A percentile compares a stretch with the other conserved stretches of the same genome.
These are phyloP conservation scores for Sycophila sp. DNA, from an alignment of 1,140 invertebrate genomes.

Conservation along the genomic window DNA sequence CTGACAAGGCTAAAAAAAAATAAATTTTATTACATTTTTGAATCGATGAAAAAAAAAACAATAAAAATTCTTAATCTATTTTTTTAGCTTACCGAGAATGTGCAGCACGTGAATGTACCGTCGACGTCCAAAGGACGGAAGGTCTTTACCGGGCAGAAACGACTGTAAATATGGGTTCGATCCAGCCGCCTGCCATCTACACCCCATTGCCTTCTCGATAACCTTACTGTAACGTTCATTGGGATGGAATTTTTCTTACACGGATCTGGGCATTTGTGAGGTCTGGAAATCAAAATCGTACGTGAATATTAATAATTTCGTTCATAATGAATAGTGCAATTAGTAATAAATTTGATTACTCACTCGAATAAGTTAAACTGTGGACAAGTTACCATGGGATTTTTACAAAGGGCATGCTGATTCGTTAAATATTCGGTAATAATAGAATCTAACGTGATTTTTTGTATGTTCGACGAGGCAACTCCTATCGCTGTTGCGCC, in stretches of 20 bases:
- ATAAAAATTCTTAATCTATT: conserved; percentile 28
- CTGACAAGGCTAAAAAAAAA: conserved; percentile 74
- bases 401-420: conserved; percentile 93
- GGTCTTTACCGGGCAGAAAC: conserved; percentile 88
- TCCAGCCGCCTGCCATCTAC: conserved; percentile 72
- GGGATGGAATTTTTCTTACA: conserved; percentile 77
- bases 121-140: conserved; percentile 81
- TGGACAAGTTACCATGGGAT: conserved; percentile 90
- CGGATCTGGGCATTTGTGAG: conserved; percentile 93
- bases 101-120: conserved; percentile 84
- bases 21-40: no score
- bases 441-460: conserved; percentile 87
- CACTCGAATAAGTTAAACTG: conserved; percentile 88
- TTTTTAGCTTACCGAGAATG: conserved; percentile 72
- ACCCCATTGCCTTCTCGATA: conserved; percentile 68
- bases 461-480: conserved; percentile 56
- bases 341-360: conserved; percentile 54
- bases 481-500: conserved; percentile 51
- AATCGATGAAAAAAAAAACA: no score
- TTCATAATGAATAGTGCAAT: conserved; percentile 2
- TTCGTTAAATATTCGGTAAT: conserved; percentile 96
- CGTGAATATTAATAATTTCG: conserved; percentile 24
- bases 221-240: conserved; percentile 76
- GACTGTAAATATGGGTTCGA: conserved; percentile 85
- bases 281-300: conserved; percentile 51